Conservation (phyloP, 1,140 invertebrate species). For the Whitmania pigra region DNA sequence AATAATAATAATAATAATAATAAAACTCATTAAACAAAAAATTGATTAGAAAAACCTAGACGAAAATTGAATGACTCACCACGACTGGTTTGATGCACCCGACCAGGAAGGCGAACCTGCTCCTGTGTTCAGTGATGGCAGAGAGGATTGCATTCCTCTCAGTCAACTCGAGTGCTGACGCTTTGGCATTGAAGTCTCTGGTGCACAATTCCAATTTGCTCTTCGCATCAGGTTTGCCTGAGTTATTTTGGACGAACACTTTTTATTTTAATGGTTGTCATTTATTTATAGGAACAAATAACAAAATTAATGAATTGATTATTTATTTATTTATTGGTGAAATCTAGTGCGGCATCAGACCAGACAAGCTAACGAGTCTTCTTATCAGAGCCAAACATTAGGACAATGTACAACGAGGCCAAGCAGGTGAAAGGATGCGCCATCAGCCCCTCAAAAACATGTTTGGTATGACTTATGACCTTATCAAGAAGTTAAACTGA, state of each 20-base stretch:
- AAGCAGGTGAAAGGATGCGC: no score
- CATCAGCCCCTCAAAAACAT: no score
- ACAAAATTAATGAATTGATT: not conserved
- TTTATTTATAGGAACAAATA: no score
- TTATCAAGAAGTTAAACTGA: no score
- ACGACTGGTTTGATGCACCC: not conserved
- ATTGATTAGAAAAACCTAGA: no score
- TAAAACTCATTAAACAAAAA: no score
- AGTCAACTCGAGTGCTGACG: not conserved
- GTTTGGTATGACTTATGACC: no score
- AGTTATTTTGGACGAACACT: not conserved
- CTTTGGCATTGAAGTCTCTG: not conserved
- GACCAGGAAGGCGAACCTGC: not conserved
- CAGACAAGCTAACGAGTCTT: no score
- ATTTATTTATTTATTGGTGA: not conserved
- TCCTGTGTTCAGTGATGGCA: not conserved
- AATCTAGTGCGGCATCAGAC: no score
- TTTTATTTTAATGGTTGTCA: not conserved
- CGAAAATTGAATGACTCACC: not conserved
- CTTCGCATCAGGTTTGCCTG: not conserved
- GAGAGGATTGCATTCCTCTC: not conserved
- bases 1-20: not conserved
- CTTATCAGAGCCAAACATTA: no score
- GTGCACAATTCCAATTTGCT: not conserved
- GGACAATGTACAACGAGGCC: no score